Evolutionary conservation across 2,113 vertebrate genomes (phyloP), one percentile per base, ranked within the genome.

Genomic region (Menidia beryllina): DNA sequence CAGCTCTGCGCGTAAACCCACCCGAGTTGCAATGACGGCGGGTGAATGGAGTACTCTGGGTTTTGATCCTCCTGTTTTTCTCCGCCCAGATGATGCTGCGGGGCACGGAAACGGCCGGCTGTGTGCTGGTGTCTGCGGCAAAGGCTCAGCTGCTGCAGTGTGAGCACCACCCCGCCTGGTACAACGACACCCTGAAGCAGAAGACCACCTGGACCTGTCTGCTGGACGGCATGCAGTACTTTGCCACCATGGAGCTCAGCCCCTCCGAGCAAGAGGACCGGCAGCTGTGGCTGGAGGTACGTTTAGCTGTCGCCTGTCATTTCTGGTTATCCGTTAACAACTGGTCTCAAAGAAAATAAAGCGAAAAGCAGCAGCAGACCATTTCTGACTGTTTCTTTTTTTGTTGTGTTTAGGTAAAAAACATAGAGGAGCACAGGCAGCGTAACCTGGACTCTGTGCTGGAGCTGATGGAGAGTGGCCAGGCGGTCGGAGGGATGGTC

Each of bases 161-260:
- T 89, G 97, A 98, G 71, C 97, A 99, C 85, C 95, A 96, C 75
- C 97, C 98, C 0, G 94, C 97, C 81, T 99, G 98, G 98, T 99
- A 99, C 0, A 96, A 91, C 10, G 96, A 98, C 87, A 97, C 96
- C 0, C 75, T 99, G 68, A 99, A 99, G 91, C 98, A 99, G 88
- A 99, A 99, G 90, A 98, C 96, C 0, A 96, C 97, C 19, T 99
- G 98, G 98, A 98, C 96, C 0, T 99, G 98, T 83, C 90, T 97
- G 54, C 86, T 99, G 76, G 97, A 98, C 4, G 95, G 97, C 72
- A 99, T 99, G 98, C 98, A 99, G 90, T 99, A 99, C 85, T 99
- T 99, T 3, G 98, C 98, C 70, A 99, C 98, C 1, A 99, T 97
- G 20, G 98, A 99, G 83, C 96, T 95, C 50, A 91, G 92, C 63